Percentiles rank a stretch among this genome's conserved stretches.
Evolutionary conservation across 2,797 vertebrate species (phyloP).

Genomic region (Megalops cyprinoides): DNA sequence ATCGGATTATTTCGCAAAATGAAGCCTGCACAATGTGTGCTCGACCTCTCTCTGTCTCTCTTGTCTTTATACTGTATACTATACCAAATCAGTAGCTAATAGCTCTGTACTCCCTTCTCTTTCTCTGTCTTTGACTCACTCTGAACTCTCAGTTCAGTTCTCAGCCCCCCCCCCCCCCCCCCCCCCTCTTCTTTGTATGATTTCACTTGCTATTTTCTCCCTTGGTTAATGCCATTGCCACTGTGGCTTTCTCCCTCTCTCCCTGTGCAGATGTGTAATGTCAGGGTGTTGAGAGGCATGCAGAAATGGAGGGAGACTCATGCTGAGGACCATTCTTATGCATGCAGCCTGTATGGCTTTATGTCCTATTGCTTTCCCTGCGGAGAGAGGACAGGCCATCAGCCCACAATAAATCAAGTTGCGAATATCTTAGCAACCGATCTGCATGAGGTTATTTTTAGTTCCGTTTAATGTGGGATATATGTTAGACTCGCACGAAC

Average conservation of each 20-base stretch:
- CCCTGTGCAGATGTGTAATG: neutral
- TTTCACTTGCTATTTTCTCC: slow-evolving; percentile 26
- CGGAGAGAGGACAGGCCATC: slow-evolving; percentile 41
- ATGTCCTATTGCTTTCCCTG: slow-evolving; percentile 41
- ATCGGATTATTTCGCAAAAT: slow-evolving; percentile 50
- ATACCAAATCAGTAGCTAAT: slow-evolving; percentile 32
- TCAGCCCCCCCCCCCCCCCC: slow-evolving; percentile 14
- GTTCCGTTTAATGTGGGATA: slow-evolving; percentile 45
- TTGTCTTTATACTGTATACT: slow-evolving; percentile 32
- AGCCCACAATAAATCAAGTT: slow-evolving; percentile 48
- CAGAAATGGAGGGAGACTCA: slow-evolving; percentile 27
- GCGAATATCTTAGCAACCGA: slow-evolving; percentile 61
- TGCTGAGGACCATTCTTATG: slow-evolving; percentile 16
- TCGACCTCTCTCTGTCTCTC: slow-evolving; percentile 40
- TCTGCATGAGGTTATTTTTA: slow-evolving; percentile 56
- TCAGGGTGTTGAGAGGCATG: slow-evolving; percentile 35
- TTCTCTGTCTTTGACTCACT: slow-evolving; percentile 37
- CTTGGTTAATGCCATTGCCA: neutral
- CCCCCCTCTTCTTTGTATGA: slow-evolving; percentile 37
- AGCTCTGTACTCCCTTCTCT: slow-evolving; percentile 24
- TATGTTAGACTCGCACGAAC: slow-evolving; percentile 35
- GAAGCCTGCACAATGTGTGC: slow-evolving; percentile 30
- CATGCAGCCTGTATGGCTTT: slow-evolving; percentile 38
- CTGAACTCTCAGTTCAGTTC: slow-evolving; percentile 38
- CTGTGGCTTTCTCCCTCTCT: slow-evolving; percentile 6